Evolutionary conservation across 1,140 invertebrate genomes (phyloP).

Genomic region (Apis dorsata): DNA sequence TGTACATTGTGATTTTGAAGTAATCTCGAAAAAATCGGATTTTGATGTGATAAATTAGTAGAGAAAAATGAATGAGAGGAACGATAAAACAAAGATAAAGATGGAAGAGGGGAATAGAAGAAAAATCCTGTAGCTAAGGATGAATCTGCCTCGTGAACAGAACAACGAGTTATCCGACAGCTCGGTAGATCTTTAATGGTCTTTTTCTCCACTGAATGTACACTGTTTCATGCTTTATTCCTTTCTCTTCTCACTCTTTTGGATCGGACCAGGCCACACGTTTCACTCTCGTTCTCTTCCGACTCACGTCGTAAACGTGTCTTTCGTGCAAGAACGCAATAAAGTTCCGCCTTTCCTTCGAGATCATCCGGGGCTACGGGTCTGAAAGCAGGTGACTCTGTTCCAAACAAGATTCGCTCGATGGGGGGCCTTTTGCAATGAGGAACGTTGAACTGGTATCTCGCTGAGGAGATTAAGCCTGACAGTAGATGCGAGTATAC

Average conservation of each 20-base stretch:
- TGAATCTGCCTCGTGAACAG: constrained; percentile 53
- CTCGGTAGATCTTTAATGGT: constrained; percentile 62
- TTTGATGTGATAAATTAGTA: constrained; percentile 19
- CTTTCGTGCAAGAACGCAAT: constrained; percentile 49
- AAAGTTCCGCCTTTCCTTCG: constrained; percentile 46
- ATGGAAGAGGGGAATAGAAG: constrained; percentile 23
- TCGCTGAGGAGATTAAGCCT: background rate
- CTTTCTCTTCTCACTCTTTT: constrained; percentile 18
- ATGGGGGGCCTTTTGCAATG: constrained; percentile 60
- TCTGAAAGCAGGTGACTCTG: constrained; percentile 68
- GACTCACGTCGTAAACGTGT: constrained; percentile 55
- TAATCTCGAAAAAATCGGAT: constrained; percentile 12
- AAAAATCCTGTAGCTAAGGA: constrained; percentile 43
- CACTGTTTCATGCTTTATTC: constrained; percentile 61
- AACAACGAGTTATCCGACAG: constrained; percentile 50
- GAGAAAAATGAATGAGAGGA: constrained; percentile 25
- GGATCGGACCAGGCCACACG: constrained; percentile 19
- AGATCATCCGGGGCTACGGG: constrained; percentile 48
- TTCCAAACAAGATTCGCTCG: constrained; percentile 62
- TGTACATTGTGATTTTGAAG: background rate
- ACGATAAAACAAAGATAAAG: background rate
- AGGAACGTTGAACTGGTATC: constrained; percentile 44
- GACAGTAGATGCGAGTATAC: background rate
- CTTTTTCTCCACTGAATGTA: constrained; percentile 57
- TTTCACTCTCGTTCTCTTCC: constrained; percentile 61